A percentile compares a stretch with the other conserved stretches of the same genome.
Evolutionary conservation across 2,888 invertebrate genomes (phyloP).

Genomic region (Drosophila tripunctata): DNA sequence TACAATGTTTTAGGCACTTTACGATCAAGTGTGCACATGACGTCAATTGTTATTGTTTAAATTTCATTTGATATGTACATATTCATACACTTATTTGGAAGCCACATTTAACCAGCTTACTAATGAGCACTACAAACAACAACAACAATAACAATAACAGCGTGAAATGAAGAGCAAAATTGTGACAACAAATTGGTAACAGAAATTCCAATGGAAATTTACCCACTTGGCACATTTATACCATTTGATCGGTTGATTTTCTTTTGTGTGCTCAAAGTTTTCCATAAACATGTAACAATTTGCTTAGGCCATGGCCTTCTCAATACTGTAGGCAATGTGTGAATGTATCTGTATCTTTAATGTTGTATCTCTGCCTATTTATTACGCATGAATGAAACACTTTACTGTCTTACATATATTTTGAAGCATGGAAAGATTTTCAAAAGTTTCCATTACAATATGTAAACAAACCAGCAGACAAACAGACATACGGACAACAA

Average conservation of each 20-base stretch:
- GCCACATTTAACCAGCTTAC: conserved; percentile 47
- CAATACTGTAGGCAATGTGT: conserved; percentile 14
- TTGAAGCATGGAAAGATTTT: conserved; percentile 64
- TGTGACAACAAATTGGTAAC: conserved; percentile 1
- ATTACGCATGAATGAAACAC: conserved; percentile 52
- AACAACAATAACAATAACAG: conserved; percentile 18
- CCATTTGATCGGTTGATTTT: conserved; percentile 12
- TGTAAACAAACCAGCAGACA: conserved; percentile 60
- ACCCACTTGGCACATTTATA: conserved; percentile 67
- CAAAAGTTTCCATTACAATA: conserved; percentile 71
- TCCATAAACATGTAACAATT: conserved; percentile 42
- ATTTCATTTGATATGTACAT: conserved; percentile 40
- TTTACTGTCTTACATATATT: conserved; percentile 54
- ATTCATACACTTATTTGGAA: conserved; percentile 44
- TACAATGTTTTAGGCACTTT: conserved; percentile 41
- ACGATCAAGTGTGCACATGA: conserved; percentile 36
- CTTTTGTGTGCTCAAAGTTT: conserved; percentile 9
- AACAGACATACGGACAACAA: conserved; percentile 35
- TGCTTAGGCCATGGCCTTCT: conserved; percentile 42
- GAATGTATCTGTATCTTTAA: not conserved
- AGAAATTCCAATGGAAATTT: conserved; percentile 65
- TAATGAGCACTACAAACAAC: conserved; percentile 62
- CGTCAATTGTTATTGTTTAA: conserved; percentile 59
- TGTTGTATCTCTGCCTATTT: not conserved
- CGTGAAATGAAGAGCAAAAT: conserved; percentile 2